Percentiles rank a stretch among this genome's conserved stretches.
phyloP scores from a whole-genome alignment of 2,797 vertebrate genomes.

The Betta splendens region DNA sequence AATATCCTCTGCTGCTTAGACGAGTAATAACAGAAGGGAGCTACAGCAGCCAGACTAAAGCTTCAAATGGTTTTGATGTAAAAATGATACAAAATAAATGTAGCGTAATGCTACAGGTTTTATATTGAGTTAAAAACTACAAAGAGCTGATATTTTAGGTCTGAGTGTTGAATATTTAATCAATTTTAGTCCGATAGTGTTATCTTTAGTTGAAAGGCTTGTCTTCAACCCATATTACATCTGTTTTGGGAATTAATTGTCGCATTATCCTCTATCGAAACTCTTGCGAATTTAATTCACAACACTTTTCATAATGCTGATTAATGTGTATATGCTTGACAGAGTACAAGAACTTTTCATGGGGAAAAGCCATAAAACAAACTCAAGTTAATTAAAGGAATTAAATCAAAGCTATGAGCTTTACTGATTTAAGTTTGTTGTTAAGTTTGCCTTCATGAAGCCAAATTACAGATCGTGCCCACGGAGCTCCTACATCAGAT shows the following conservation, averaged over 20 bases:
- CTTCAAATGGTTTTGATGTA: too few species aligned
- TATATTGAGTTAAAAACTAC: slow-evolving; percentile 17
- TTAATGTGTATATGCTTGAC: slow-evolving; percentile 17
- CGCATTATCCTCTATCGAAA: slow-evolving; percentile 13
- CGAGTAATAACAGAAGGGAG: slow-evolving; percentile 2
- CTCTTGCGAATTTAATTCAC: slow-evolving; percentile 23
- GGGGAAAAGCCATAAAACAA: slow-evolving; percentile 20
- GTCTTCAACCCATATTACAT: slow-evolving; percentile 21
- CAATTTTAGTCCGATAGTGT: slow-evolving; percentile 12
- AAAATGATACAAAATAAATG: not conserved
- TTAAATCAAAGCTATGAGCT: slow-evolving; percentile 29
- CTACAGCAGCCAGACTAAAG: too few species aligned
- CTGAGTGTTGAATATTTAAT: slow-evolving; percentile 19
- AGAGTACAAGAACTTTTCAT: slow-evolving; percentile 9
- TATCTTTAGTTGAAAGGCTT: slow-evolving; percentile 26
- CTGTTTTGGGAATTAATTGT: slow-evolving; percentile 6
- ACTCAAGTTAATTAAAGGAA: slow-evolving; percentile 27
- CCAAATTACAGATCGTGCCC: slow-evolving; percentile 38
- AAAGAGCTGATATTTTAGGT: slow-evolving; percentile 7
- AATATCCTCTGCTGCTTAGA: slow-evolving; percentile 6
- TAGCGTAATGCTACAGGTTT: slow-evolving; percentile 1
- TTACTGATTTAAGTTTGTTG: slow-evolving; percentile 22
- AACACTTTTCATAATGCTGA: slow-evolving; percentile 5
- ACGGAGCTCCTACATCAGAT: slow-evolving; percentile 33
- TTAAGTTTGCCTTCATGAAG: slow-evolving; percentile 27